Conservation (phyloP, 2,888 invertebrate species). For the Tipula confusa region DNA sequence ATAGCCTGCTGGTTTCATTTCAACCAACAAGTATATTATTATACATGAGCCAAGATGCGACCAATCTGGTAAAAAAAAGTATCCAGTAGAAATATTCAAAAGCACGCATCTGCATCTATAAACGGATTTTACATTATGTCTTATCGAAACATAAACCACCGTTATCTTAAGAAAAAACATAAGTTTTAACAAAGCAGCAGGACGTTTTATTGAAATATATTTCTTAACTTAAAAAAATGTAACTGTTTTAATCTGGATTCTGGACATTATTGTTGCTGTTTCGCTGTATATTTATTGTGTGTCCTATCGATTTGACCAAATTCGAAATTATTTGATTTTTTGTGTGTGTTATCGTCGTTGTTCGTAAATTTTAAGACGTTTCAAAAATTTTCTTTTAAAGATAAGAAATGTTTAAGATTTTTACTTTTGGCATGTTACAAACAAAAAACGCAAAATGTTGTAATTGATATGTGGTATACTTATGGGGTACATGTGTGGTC, state of each 20-base stretch:
- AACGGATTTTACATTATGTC: background rate
- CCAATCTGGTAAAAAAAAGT: background rate
- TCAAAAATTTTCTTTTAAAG: background rate
- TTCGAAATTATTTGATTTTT: background rate
- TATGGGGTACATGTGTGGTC: background rate
- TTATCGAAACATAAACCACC: background rate
- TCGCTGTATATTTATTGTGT: background rate
- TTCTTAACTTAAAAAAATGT: no score
- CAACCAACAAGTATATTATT: background rate
- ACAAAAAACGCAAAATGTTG: background rate
- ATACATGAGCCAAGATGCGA: no score
- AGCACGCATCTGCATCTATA: background rate
- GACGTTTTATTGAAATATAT: background rate
- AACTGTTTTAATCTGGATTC: background rate
- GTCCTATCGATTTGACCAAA: conserved; percentile 20
- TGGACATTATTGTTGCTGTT: background rate
- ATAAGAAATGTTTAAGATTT: background rate
- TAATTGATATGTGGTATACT: background rate
- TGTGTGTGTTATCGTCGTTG: background rate
- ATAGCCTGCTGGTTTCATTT: background rate
- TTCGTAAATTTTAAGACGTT: background rate
- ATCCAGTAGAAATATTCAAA: no score
- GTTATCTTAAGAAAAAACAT: background rate
- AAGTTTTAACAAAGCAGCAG: background rate
- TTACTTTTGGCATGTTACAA: background rate